These are phyloP conservation scores for Aphidius gifuensis DNA, from an alignment of 1,140 invertebrate genomes.

Conservation along the genomic window DNA sequence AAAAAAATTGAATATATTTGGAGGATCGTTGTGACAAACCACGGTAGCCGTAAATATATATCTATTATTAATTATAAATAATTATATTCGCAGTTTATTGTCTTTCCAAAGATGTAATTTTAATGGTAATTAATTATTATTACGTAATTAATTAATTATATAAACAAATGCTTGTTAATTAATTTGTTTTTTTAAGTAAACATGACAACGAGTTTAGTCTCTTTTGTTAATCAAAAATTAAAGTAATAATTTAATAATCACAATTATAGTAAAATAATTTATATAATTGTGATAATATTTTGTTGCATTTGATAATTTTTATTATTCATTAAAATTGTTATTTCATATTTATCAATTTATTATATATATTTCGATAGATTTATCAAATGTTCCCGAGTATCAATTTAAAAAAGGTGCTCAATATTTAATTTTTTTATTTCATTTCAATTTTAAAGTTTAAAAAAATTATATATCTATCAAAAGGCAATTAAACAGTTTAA, in stretches of 20 bases:
- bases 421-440: constrained; percentile 4
- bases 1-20: too few relatives aligned
- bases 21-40: too few relatives aligned
- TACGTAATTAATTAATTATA: background rate
- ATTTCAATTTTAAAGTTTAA: constrained; percentile 9
- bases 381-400: constrained; percentile 17
- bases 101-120: constrained; percentile 47
- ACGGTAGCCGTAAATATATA: background rate
- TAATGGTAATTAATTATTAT: constrained; percentile 24
- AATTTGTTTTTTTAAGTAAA: constrained; percentile 10
- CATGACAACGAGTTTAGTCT: constrained; percentile 4
- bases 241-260: constrained; percentile 5
- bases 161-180: constrained; percentile 20
- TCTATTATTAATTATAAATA: constrained; percentile 1
- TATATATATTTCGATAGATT: constrained; percentile 20
- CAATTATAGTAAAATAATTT: background rate
- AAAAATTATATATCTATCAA: constrained; percentile 12
- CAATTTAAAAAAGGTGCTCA: constrained; percentile 3
- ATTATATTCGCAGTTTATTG: constrained; percentile 33
- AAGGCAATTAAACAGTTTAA: background rate
- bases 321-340: background rate
- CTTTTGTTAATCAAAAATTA: background rate
- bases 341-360: constrained; percentile 22
- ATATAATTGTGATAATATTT: background rate
- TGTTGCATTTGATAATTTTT: constrained; percentile 13